Evolutionary conservation across 1,140 invertebrate genomes (phyloP).

Genomic region (Cyclina sinensis): DNA sequence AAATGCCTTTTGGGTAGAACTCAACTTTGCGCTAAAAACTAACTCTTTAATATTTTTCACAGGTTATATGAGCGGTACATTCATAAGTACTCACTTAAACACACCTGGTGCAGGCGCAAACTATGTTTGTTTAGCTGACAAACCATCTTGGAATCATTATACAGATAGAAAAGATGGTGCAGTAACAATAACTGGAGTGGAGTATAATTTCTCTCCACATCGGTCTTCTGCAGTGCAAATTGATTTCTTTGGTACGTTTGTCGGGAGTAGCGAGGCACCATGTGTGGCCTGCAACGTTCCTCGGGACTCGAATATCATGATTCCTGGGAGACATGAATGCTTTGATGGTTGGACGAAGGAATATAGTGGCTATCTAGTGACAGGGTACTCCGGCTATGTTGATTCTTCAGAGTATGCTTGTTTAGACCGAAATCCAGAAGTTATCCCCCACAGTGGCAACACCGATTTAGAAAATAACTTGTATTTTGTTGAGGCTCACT

Average conservation of each 20-base stretch:
- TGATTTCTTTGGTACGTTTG: not conserved
- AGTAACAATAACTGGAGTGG: not conserved
- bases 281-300: slow-evolving; percentile 67
- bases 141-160: not conserved
- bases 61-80: not conserved
- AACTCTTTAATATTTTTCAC: not conserved
- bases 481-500: not conserved
- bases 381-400: slow-evolving; percentile 19
- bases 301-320: slow-evolving; percentile 55
- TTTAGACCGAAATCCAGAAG: slow-evolving; percentile 69
- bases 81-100: not conserved
- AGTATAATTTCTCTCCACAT: not conserved
- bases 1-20: not conserved
- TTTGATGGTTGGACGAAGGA: slow-evolving; percentile 60
- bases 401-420: slow-evolving; percentile 61
- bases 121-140: not conserved
- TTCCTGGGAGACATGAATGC: slow-evolving; percentile 64
- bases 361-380: slow-evolving; percentile 72
- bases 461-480: not conserved
- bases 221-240: not conserved
- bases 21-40: too few species aligned
- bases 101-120: not conserved
- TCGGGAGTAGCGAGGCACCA: slow-evolving; percentile 31
- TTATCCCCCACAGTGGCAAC: not conserved
- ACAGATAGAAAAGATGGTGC: not conserved